Percentiles rank a stretch among this genome's conserved stretches.
phyloP scores from a whole-genome alignment of 2,113 vertebrate species.

The Formicarius rufipectus region DNA sequence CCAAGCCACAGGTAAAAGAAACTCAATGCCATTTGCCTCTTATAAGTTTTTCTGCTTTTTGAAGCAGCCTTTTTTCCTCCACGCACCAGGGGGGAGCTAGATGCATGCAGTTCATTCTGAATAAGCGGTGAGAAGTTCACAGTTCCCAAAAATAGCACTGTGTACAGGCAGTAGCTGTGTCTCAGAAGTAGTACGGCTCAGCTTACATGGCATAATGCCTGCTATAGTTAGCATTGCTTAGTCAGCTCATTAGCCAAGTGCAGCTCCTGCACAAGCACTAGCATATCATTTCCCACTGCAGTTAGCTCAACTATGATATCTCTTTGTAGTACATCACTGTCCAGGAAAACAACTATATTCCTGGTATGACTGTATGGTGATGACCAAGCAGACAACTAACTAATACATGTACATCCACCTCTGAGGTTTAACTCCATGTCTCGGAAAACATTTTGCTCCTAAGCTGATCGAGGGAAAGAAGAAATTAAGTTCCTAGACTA shows the following conservation, averaged over 20 bases:
- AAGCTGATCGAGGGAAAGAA: not conserved
- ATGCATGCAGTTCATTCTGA: not conserved
- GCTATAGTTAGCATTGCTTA: constrained; percentile 36
- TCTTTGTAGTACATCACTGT: not conserved
- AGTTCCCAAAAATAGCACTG: constrained; percentile 1
- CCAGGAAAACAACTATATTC: not conserved
- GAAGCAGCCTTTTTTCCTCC: not conserved
- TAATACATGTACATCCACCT: not conserved
- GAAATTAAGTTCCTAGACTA: not conserved
- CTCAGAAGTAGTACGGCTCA: not conserved
- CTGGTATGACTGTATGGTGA: not conserved
- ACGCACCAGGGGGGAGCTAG: not conserved
- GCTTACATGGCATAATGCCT: not conserved
- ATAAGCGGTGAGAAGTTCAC: constrained; percentile 2
- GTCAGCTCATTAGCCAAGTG: not conserved
- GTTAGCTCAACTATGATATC: not conserved
- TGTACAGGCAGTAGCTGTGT: constrained; percentile 3
- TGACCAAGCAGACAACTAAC: not conserved
- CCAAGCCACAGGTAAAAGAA: not conserved
- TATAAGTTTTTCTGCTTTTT: not conserved
- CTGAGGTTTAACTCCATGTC: not conserved
- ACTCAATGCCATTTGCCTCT: not conserved
- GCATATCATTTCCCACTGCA: not conserved
- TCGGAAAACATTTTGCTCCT: not conserved
- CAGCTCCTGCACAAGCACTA: not conserved